Percentiles rank a stretch among this genome's conserved stretches.
These are phyloP conservation scores for Nannobrachium achirus DNA, from an alignment of 2,113 vertebrate genomes.

Conservation along the genomic window DNA sequence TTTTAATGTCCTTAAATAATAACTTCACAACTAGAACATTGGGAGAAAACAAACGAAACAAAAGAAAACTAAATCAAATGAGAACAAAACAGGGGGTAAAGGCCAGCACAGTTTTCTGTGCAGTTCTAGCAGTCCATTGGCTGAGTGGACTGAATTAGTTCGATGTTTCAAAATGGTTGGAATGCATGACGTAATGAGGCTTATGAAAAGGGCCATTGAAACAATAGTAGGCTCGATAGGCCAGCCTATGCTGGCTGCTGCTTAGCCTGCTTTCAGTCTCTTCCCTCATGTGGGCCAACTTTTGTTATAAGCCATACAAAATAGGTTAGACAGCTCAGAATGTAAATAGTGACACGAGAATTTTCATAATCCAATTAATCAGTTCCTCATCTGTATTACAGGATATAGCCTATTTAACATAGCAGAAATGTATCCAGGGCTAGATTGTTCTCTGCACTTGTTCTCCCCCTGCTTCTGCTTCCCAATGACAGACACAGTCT, in stretches of 20 bases:
- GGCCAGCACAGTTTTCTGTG: neutral
- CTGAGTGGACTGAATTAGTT: slow-evolving; percentile 9
- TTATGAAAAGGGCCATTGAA: slow-evolving; percentile 37
- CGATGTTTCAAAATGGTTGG: slow-evolving; percentile 35
- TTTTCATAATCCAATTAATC: neutral
- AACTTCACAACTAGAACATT: no score
- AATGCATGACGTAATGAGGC: slow-evolving; percentile 41
- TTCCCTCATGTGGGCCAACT: slow-evolving; percentile 40
- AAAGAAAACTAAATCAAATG: neutral
- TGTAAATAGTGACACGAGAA: slow-evolving; percentile 14
- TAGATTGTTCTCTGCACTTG: neutral
- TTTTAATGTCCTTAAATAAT: neutral
- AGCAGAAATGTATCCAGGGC: neutral
- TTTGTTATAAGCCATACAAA: slow-evolving; percentile 43
- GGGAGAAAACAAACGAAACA: no score
- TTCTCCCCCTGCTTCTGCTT: no score
- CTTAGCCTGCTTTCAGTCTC: slow-evolving; percentile 29
- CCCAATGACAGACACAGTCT: no score
- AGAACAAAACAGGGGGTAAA: neutral
- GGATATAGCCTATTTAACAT: neutral
- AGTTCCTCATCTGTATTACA: neutral
- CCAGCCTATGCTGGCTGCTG: slow-evolving; percentile 12
- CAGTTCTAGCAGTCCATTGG: neutral
- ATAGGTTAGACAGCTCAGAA: slow-evolving; percentile 48
- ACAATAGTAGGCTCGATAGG: slow-evolving; percentile 31